Evolutionary conservation across 2,113 vertebrate genomes (phyloP).

Genomic region (Plectropomus leopardus): DNA sequence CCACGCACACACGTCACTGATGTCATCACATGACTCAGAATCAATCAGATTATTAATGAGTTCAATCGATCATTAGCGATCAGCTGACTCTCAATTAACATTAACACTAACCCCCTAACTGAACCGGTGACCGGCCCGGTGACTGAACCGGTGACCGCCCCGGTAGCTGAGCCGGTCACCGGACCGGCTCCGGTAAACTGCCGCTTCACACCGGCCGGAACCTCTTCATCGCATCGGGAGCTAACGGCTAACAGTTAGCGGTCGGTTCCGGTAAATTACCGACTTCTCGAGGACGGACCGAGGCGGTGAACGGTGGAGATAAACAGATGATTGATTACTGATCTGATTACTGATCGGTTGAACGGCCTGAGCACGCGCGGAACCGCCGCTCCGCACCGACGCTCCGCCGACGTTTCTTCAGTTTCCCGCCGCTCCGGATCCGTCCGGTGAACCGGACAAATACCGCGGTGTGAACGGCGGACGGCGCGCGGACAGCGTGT

Average conservation of each 20-base stretch:
- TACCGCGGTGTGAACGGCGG: rapidly evolving
- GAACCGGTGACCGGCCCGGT: no score
- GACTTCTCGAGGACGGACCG: no score
- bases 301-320: rapidly evolving
- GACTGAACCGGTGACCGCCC: no score
- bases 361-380: background rate
- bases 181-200: background rate
- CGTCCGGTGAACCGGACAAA: background rate
- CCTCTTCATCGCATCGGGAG: background rate
- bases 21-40: no score
- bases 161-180: background rate
- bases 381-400: background rate
- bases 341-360: background rate
- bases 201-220: rapidly evolving
- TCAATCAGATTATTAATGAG: no score
- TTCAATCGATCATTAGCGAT: no score
- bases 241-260: constrained; percentile 5
- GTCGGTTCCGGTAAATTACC: background rate
- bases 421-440: background rate
- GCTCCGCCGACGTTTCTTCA: constrained; percentile 35
- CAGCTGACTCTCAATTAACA: no score
- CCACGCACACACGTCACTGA: no score
- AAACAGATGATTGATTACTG: background rate
- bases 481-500: rapidly evolving
- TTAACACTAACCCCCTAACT: no score